Base-by-base conservation (phyloP, 2,888 invertebrate species). In the Neuroscelio doddi region DNA sequence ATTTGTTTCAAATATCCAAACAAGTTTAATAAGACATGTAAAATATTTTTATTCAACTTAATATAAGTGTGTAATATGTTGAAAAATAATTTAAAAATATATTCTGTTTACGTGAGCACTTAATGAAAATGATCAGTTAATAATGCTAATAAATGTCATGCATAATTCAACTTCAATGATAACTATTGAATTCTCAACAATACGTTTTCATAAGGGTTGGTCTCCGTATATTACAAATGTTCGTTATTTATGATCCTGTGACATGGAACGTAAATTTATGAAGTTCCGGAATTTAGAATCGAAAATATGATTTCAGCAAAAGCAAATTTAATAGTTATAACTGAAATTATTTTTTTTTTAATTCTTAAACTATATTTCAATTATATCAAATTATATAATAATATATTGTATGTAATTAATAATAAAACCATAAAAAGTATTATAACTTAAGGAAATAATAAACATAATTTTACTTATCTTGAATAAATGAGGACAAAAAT, bases 401-500 rank as follows among this genome's bases (percentile, higher is more conserved):
- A n/a, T n/a, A n/a, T n/a, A 17, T 27, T 7, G 14, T 15, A 9
- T 27, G 3, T 16, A 24, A 14, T 1, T 3, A 21, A 36, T 21
- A 21, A 5, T 3, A n/a, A 42, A 46, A 56, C 52, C 51, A 41
- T 42, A 64, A 39, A 16, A 57, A 52, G 49, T 58, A n/a, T n/a
- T n/a, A n/a, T n/a, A n/a, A n/a, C n/a, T n/a, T n/a, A n/a, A n/a
- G n/a, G n/a, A n/a, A 64, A 21, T 21, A 21, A 5, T 5, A 64
- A 50, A 49, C 49, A 55, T 45, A 50, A 51, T 24, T 30, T 58
- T 59, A 59, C 64, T 64, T 64, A 64, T 59, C 64, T 55, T 57
- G 46, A 56, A 1, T 42, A 7, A 41, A 57, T 51, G 46, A 1
- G 29, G 38, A 42, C 51, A 51, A 64, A 34, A 62, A 17, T 42